Percentiles rank a stretch among this genome's conserved stretches.
Evolutionary conservation across 2,888 invertebrate genomes (phyloP).

Genomic region (Frankliniella intonsa): DNA sequence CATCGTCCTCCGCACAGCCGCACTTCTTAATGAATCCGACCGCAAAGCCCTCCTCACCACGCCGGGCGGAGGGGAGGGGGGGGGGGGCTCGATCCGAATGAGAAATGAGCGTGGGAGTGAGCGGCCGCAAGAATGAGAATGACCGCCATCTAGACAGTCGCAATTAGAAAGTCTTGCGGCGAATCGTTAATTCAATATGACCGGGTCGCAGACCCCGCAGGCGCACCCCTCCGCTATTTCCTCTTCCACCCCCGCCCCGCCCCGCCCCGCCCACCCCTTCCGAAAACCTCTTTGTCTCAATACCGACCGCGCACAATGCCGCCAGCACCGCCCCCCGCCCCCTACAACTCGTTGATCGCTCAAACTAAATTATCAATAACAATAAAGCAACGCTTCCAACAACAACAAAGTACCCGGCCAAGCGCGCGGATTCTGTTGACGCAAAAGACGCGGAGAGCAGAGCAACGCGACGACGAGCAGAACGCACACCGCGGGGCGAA

Average conservation of each 20-base stretch:
- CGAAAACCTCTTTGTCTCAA: not conserved
- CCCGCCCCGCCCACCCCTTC: not conserved
- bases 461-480: not conserved
- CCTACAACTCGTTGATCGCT: no score
- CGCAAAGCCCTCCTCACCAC: not conserved
- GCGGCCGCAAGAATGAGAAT: constrained; percentile 13
- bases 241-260: not conserved
- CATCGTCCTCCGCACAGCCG: not conserved
- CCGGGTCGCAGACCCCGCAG: no score
- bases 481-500: not conserved
- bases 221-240: not conserved
- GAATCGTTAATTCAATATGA: not conserved
- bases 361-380: no score
- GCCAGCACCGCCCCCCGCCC: no score
- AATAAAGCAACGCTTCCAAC: not conserved
- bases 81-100: not conserved
- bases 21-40: not conserved
- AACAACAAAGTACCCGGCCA: not conserved
- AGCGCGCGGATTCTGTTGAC: not conserved
- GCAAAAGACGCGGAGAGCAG: not conserved
- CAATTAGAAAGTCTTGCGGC: constrained; percentile 24
- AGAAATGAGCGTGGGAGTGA: not conserved
- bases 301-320: not conserved
- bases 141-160: constrained; percentile 6
- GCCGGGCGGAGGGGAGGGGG: not conserved